phyloP scores from a whole-genome alignment of 1,140 invertebrate genomes.

The Bacillus rossius region DNA sequence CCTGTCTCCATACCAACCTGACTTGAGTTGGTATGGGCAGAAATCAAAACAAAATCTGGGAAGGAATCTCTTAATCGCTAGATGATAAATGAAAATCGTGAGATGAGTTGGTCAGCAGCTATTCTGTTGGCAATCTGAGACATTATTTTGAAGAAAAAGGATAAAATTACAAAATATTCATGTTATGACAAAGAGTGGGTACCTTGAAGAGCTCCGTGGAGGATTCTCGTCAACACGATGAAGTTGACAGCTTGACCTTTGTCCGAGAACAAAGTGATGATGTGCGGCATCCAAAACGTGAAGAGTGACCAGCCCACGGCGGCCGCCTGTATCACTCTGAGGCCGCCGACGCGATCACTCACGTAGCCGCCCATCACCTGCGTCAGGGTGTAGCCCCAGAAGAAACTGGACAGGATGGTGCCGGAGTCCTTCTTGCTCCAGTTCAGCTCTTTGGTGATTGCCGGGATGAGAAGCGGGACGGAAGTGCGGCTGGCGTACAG shows the following conservation, averaged over 20 bases:
- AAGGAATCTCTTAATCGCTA: too few species aligned
- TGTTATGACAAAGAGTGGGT: too few species aligned
- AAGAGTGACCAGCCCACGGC: slow-evolving; percentile 61
- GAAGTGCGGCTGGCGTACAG: slow-evolving; percentile 63
- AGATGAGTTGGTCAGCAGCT: too few species aligned
- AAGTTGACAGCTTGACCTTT: slow-evolving; percentile 51
- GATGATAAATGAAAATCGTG: too few species aligned
- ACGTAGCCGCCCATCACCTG: slow-evolving; percentile 66
- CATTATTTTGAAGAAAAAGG: too few species aligned
- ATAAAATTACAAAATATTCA: too few species aligned
- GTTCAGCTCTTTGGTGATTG: slow-evolving; percentile 56
- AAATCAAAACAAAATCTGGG: too few species aligned
- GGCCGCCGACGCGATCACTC: slow-evolving; percentile 62
- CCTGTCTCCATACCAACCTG: too few species aligned
- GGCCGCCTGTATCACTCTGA: slow-evolving; percentile 56
- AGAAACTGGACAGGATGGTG: slow-evolving; percentile 65
- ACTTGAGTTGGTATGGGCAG: too few species aligned
- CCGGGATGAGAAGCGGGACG: slow-evolving; percentile 58
- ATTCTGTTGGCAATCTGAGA: too few species aligned
- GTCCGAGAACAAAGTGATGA: slow-evolving; percentile 53
- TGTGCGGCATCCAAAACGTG: slow-evolving; percentile 60
- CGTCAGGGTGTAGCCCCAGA: slow-evolving; percentile 71
- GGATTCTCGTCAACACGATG: slow-evolving; percentile 52
- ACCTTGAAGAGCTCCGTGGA: slow-evolving; percentile 65
- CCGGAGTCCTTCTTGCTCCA: slow-evolving; percentile 70